Evolutionary conservation across 2,888 invertebrate species (phyloP).

Genomic region (Amaurobius ferox): DNA sequence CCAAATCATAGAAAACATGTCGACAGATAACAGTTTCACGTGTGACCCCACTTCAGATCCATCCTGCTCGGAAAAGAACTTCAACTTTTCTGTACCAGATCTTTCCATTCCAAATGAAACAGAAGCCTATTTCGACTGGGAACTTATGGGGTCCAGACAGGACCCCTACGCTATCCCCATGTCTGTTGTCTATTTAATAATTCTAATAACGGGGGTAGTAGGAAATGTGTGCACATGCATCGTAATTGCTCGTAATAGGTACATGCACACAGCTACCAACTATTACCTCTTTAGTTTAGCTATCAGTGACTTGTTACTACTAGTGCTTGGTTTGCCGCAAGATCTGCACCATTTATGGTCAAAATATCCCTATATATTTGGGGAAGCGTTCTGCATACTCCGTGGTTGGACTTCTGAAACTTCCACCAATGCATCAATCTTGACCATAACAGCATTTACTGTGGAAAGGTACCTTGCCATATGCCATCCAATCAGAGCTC

Average conservation of each 20-base stretch:
- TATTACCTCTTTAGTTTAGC: conserved; percentile 89
- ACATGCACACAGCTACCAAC: conserved; percentile 91
- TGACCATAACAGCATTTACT: conserved; percentile 90
- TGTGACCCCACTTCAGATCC: conserved; percentile 17
- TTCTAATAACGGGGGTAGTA: conserved; percentile 85
- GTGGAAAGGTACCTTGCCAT: conserved; percentile 91
- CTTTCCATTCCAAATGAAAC: conserved; percentile 28
- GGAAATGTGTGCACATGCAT: conserved; percentile 88
- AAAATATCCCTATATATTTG: conserved; percentile 80
- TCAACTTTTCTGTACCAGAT: conserved; percentile 10
- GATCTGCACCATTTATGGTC: conserved; percentile 82
- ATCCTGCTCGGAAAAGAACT: conserved; percentile 12
- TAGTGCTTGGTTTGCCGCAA: conserved; percentile 88
- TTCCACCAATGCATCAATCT: conserved; percentile 86
- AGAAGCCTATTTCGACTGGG: not conserved
- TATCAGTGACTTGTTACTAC: conserved; percentile 87
- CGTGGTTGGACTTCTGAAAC: conserved; percentile 90
- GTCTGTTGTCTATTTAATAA: conserved; percentile 84
- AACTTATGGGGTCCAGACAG: conserved; percentile 49
- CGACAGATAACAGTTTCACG: not conserved
- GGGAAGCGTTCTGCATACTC: conserved; percentile 86
- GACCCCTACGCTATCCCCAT: conserved; percentile 77
- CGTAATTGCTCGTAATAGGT: conserved; percentile 86
- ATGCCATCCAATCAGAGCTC: conserved; percentile 86
- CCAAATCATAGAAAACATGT: conserved; percentile 37